Base-by-base conservation (phyloP, 2,113 vertebrate species). In the Labeo catla region DNA sequence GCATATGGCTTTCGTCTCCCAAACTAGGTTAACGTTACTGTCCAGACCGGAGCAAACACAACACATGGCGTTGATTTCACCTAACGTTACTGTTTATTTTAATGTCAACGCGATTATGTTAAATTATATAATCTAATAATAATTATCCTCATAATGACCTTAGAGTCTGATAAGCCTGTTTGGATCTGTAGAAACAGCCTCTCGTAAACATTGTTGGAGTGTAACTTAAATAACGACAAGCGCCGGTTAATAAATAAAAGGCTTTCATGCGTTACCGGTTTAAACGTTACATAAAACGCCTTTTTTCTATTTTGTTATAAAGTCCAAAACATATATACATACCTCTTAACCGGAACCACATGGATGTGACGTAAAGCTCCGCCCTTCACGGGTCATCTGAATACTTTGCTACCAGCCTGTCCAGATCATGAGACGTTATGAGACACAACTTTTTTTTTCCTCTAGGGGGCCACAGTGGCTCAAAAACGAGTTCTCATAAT, bases 81-180 rank as follows among this genome's bases (percentile, higher is more conserved):
- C 5, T 73, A 21, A 28, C 28, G 28, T 28, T 28, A 28, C 54
- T 21, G 43, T 74, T 47, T 43, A 73, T 21, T 47, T 12, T 0
- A 72, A 72, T 73, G 4, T 13, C 49, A 13, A 23, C n/a, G 15
- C 12, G 11, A 23, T 13, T 4, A 54, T 11, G 28, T 77, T 36
- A 34, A 50, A 36, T 19, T 16, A 54, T 52, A 50, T 36, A 0
- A 7, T 21, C 36, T 45, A 82, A 82, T 82, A 36, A 4, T 6
- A 73, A 61, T 45, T 45, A 15, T 54, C 47, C 45, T 52, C 8
- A 76, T 70, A 72, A 49, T 91, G 90, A 95, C 94, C 94, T 95
- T 93, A 91, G 45, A 54, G 70, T 84, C 21, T 57, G 88, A 72
- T 90, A 89, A 88, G 23, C 90, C 91, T 91, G 90, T n/a, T 83